Percentiles rank a stretch among this genome's conserved stretches.
Conservation (phyloP, 2,113 vertebrate species). For the Bos indicus region DNA sequence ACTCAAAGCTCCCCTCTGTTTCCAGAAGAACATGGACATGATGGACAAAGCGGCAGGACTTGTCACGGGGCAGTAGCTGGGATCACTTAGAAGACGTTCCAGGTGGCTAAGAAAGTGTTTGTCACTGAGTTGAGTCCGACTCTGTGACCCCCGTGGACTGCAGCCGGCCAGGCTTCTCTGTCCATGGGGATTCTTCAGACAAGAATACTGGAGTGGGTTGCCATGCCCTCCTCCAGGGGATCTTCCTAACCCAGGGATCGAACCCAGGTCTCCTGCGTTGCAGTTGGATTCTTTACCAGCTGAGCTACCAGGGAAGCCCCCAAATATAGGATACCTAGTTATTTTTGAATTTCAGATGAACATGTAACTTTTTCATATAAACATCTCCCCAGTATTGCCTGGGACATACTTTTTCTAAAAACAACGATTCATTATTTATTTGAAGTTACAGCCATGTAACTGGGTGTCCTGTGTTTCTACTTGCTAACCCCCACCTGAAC, state of each 20-base stretch:
- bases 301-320: not conserved
- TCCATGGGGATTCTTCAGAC: not conserved
- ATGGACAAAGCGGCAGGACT: not conserved
- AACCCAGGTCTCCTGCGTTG: not conserved
- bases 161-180: not conserved
- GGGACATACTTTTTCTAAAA: not conserved
- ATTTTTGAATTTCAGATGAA: not conserved
- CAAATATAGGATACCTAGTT: not conserved
- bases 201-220: not conserved
- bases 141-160: not conserved
- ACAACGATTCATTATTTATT: not conserved
- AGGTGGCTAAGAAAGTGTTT: not conserved
- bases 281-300: not conserved
- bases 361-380: not conserved
- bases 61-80: not conserved
- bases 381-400: not conserved
- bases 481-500: not conserved
- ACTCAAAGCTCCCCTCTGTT: not conserved
- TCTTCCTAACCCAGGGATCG: not conserved
- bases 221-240: not conserved
- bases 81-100: not conserved
- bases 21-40: not conserved
- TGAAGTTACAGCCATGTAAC: not conserved
- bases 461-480: not conserved
- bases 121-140: not conserved